Evolutionary conservation across 2,888 invertebrate genomes (phyloP), one percentile per base, ranked within the genome.

Genomic region (Petrolisthes cinctipes): DNA sequence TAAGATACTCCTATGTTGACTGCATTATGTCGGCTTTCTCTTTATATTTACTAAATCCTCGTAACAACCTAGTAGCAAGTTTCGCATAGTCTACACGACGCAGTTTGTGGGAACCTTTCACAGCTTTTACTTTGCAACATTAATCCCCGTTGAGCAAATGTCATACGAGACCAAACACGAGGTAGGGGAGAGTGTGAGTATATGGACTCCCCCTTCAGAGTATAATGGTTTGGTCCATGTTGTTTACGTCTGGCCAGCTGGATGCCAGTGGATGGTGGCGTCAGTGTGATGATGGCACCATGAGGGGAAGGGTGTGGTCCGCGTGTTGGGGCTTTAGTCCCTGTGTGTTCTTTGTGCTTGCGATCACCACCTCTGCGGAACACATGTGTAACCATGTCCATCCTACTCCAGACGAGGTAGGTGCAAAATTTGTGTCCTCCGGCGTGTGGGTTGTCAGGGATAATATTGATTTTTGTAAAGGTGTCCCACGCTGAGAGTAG

Each of bases 361-460:
- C 71, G 57, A 7, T 54, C 7, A 51, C 71, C 51, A 66, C 78
- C 17, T 73, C 53, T 51, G 80, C 75, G 54, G 80, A 87, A 84
- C 87, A 87, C 54, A 85, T 84, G 53, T 89, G 89, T 78, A 86
- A 86, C 78, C 89, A 89, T 82, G 86, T 89, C 37, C 89, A 89
- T 57, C 89, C 89, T 2, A 81, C 76, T 53, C 86, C 86, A 84
- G 85, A 89, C 56, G 82, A 89, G 86, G 89, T 89, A 83, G 71
- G 82, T 78, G 14, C 37, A 57, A 73, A 20, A 68, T 11, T 20
- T 79, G 17, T 23, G 17, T n/a, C 51, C 17, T 61, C n/a, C 20
- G 76, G 11, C 51, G 56, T 20, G 23, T n/a, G 53, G 17, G 61
- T 51, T 17, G 51, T 3, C 71, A 83, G n/a, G 54, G 54, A 54